Evolutionary conservation across 35 echinoderm and acorn worm species (phyloP).

Genomic region (Anneissia japonica): DNA sequence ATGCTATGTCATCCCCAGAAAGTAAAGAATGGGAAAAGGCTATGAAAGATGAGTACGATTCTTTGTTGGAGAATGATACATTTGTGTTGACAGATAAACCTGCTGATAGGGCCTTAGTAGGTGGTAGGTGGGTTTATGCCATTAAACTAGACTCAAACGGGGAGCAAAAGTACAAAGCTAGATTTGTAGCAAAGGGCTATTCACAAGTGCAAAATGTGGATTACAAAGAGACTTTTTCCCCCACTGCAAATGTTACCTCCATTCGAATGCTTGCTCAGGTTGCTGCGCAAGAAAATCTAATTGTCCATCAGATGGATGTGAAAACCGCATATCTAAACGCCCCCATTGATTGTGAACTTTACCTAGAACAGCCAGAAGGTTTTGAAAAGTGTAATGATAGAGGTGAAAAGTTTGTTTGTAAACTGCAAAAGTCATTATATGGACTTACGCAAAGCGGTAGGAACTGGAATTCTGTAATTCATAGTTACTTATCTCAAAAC

Average conservation of each 20-base stretch:
- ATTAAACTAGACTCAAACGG: slow-evolving; percentile 3
- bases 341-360: slow-evolving; percentile 37
- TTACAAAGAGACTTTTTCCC: slow-evolving; percentile 36
- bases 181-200: slow-evolving; percentile 33
- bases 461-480: slow-evolving; percentile 39
- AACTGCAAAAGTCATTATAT: slow-evolving; percentile 37
- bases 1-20: slow-evolving; percentile 16
- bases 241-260: slow-evolving; percentile 33
- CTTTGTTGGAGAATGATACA: slow-evolving; percentile 15
- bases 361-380: slow-evolving; percentile 37
- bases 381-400: neutral
- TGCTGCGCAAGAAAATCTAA: slow-evolving; percentile 22
- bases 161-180: slow-evolving; percentile 3
- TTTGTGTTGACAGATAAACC: slow-evolving; percentile 10
- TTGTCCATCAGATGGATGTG: slow-evolving; percentile 53
- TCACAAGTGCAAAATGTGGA: slow-evolving; percentile 26
- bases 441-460: slow-evolving; percentile 39
- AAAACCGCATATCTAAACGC: slow-evolving; percentile 33
- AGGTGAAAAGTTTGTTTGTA: slow-evolving; percentile 6
- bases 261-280: slow-evolving; percentile 20
- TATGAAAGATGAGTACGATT: slow-evolving; percentile 26
- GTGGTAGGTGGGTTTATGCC: slow-evolving; percentile 27
- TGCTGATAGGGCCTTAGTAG: slow-evolving; percentile 10
- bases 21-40: slow-evolving; percentile 34
- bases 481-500: slow-evolving; percentile 2